These are phyloP conservation scores for Salticus scenicus DNA, from an alignment of 2,888 invertebrate genomes.

Conservation along the genomic window DNA sequence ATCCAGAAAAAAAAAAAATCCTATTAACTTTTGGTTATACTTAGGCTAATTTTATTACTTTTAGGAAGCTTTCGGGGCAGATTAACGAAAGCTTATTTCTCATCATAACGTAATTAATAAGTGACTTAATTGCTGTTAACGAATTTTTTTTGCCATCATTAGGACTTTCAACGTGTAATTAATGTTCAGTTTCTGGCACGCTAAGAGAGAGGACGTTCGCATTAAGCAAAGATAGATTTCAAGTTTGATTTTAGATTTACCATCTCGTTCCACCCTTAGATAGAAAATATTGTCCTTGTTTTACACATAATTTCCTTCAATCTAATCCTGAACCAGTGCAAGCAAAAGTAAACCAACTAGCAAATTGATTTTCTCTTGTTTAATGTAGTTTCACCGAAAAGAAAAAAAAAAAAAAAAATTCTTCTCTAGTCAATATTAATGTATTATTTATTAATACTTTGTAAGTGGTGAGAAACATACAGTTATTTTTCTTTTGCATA, in stretches of 20 bases:
- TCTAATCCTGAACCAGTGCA: no score
- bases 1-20: conserved; percentile 70
- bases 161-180: conserved; percentile 70
- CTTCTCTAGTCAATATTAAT: no score
- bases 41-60: conserved; percentile 71
- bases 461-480: no score
- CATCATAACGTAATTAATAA: conserved; percentile 70
- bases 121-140: conserved; percentile 70
- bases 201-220: conserved; percentile 65
- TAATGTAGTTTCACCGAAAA: no score
- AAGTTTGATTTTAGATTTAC: conserved; percentile 69
- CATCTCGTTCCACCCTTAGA: conserved; percentile 56
- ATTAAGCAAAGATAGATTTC: conserved; percentile 69
- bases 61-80: conserved; percentile 69
- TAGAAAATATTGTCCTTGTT: conserved; percentile 56
- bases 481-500: no score
- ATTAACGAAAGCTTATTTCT: conserved; percentile 70
- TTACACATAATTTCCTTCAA: conserved; percentile 61
- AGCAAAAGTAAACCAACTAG: no score
- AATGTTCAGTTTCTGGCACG: conserved; percentile 68
- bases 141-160: conserved; percentile 69
- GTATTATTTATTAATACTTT: no score
- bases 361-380: no score
- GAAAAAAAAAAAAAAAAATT: no score
- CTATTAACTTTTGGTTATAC: conserved; percentile 70